Evolutionary conservation across 2,113 vertebrate species (phyloP), one percentile per base, ranked within the genome.

Genomic region (Elaphurus davidianus): DNA sequence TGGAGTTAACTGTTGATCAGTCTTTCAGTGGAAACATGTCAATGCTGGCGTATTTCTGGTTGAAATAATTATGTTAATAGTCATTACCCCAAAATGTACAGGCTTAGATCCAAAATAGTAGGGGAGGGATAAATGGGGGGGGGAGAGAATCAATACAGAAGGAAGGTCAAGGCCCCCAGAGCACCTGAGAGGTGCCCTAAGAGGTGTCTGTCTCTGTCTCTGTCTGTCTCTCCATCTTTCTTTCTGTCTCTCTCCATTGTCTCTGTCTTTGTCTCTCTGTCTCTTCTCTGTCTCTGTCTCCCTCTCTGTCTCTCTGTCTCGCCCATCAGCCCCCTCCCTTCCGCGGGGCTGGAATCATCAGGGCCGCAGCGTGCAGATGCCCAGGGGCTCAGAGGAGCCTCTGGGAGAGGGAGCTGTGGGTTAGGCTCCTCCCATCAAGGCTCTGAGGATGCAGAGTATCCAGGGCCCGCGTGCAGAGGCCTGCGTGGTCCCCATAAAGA

Each of bases 331-430:
- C 60, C 33, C 50, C 60, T 15, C 45, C 62, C 62, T 15, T 7
- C 62, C 23, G 0, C 5, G 0, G 10, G 47, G 62, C 33, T 52
- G 60, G 45, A 27, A 40, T 50, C 28, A 2, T 3, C 28, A 3
- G 78, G 78, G 16, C 78, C 0, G 1, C 78, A 21, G 45, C 0
- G 1, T 50, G 45, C 78, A 50, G 78, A 33, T 7, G 4, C 4
- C 4, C 78, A 47, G 50, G 59, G 23, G 30, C 59, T 67, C 25
- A 28, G 15, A n/a, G 43, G 60, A 14, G 7, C n/a, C 25, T 67
- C 86, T 52, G 60, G 60, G 62, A 28, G 17, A 10, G 47, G 45
- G 62, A 50, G 7, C 45, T 10, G 86, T 50, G 45, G 30, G 23
- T 23, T 11, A 25, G 21, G 23, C 7, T 5, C 15, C 60, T 8